Conservation (phyloP, 2,888 invertebrate genomes). For the Ennomos quercinarius region DNA sequence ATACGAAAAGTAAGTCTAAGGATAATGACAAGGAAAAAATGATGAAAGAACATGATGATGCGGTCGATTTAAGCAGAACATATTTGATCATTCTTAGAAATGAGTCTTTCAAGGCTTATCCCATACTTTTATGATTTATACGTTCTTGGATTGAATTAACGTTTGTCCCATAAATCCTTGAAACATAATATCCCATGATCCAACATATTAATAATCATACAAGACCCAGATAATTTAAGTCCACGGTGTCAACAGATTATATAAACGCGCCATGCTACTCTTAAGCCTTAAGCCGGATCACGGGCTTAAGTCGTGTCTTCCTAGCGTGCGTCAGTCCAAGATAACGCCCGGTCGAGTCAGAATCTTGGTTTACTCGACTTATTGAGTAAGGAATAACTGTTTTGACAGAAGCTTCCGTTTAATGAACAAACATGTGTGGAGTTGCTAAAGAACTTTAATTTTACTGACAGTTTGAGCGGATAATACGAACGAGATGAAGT, state of each 20-base stretch:
- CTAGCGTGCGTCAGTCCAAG: slow-evolving; percentile 29
- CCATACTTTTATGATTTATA: neutral
- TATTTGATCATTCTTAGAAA: too few relatives aligned
- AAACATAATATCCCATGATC: too few relatives aligned
- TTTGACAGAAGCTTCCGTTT: slow-evolving; percentile 38
- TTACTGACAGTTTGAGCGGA: neutral
- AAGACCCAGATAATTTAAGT: slow-evolving; percentile 8
- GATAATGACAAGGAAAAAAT: too few relatives aligned
- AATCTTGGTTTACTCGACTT: slow-evolving; percentile 23
- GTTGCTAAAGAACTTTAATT: neutral
- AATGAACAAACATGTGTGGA: slow-evolving; percentile 29
- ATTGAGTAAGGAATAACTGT: slow-evolving; percentile 38
- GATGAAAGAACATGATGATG: too few relatives aligned
- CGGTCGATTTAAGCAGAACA: too few relatives aligned
- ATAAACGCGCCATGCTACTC: slow-evolving; percentile 6
- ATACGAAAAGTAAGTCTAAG: slow-evolving; percentile 1
- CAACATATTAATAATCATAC: neutral
- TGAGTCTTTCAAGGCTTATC: too few relatives aligned
- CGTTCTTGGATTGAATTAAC: neutral
- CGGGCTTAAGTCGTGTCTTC: slow-evolving; percentile 34
- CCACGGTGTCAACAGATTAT: slow-evolving; percentile 32
- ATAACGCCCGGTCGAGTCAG: slow-evolving; percentile 29
- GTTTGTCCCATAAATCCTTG: too few relatives aligned
- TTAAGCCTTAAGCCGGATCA: slow-evolving; percentile 33
- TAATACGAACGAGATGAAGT: neutral